phyloP scores from a whole-genome alignment of 2,113 vertebrate species.

The Platichthys flesus region DNA sequence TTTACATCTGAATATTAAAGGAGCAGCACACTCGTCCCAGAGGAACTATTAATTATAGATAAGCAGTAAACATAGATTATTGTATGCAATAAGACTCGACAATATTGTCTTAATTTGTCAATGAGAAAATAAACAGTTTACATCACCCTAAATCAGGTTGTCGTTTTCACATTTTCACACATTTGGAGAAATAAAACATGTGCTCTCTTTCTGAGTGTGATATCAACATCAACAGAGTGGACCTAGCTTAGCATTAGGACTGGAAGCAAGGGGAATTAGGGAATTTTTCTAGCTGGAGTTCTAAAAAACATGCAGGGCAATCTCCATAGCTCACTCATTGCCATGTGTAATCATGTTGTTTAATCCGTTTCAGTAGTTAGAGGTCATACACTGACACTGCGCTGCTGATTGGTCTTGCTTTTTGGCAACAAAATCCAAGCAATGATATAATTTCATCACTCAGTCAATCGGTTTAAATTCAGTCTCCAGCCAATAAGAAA shows the following conservation, averaged over 20 bases:
- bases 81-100: background rate
- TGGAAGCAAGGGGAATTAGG: background rate
- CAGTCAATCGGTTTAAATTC: background rate
- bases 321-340: no score
- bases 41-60: slow-evolving; percentile 14
- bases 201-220: background rate
- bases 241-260: background rate
- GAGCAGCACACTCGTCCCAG: slow-evolving; percentile 5
- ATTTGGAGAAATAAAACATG: background rate
- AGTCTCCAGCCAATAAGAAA: background rate
- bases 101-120: background rate
- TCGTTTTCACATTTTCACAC: background rate
- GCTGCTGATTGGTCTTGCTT: background rate
- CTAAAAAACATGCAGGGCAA: no score
- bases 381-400: background rate
- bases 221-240: background rate
- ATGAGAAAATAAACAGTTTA: background rate
- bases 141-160: background rate
- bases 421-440: background rate
- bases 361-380: no score
- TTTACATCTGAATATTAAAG: slow-evolving; percentile 32
- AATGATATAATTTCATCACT: background rate
- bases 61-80: slow-evolving; percentile 11
- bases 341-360: no score
- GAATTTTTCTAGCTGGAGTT: no score